Base-by-base conservation (phyloP, 92 coral and sea anemone genomes). In the Epizoanthus stellaris region DNA sequence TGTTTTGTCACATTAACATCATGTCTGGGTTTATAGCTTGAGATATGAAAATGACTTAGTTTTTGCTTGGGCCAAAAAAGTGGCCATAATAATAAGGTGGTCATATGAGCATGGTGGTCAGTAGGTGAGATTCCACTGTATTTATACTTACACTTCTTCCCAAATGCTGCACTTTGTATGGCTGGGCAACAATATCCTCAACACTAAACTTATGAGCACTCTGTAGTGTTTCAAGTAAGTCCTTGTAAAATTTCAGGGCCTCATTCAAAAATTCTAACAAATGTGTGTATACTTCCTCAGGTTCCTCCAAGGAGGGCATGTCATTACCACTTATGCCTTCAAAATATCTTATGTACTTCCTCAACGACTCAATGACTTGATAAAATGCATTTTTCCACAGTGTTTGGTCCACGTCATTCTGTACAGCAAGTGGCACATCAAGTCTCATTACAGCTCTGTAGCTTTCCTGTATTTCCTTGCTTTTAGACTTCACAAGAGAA, bases 331-430 rank as follows among this genome's bases (percentile, higher is more conserved):
- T 79, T n/a, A 20, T 4, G 14, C 65, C 72, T 14, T 79, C 83
- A 79, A 79, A 79, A 12, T 73, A 79, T 64, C 39, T 79, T 42
- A 79, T 79, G 82, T 87, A 86, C 82, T 92, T 90, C 56, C 99
- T 85, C 16, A 97, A 79, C 19, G 95, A 90, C 58, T 97, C 99
- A 80, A 97, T 93, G 42, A 97, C 92, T 71, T 97, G 95, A 77
- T 97, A 94, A 84, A 97, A 91, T 54, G 93, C 97, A 92, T 73
- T 92, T 71, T 87, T 90, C 99, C 99, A 97, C 4, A 97, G 81
- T 12, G 82, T 70, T 38, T 94, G 98, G 61, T 97, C 95, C 30
- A 94, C 89, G 13, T 97, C 99, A 36, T 92, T 91, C 14, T 92
- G 92, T 8, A 91, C 67, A 20, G 95, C 93, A 49, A 91, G 89